A percentile compares a stretch with the other conserved stretches of the same genome.
Evolutionary conservation across 2,797 vertebrate genomes (phyloP).

Genomic region (Pseudomugil gertrudae): DNA sequence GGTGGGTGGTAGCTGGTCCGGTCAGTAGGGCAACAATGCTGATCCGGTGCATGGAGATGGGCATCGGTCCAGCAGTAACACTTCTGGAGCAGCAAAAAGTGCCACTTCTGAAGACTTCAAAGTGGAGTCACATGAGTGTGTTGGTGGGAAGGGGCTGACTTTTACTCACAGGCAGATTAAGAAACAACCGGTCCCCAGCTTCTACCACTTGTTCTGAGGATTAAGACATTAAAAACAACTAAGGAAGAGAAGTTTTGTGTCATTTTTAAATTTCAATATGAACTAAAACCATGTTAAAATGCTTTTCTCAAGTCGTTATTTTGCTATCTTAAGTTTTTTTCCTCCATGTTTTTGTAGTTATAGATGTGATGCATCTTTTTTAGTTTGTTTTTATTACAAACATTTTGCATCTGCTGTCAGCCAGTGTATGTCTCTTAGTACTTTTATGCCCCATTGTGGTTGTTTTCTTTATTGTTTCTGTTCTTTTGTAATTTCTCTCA

Average conservation of each 20-base stretch:
- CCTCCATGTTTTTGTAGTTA: not conserved
- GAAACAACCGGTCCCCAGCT: not conserved
- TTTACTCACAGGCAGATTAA: not conserved
- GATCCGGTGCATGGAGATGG: conserved; percentile 31
- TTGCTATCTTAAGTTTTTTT: not conserved
- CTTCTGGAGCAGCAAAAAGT: conserved; percentile 43
- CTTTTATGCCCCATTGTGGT: too few relatives aligned
- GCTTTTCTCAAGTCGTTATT: not conserved
- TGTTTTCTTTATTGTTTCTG: too few relatives aligned
- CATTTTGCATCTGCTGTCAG: not conserved
- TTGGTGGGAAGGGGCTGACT: not conserved
- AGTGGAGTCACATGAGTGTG: conserved; percentile 29
- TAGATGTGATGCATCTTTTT: not conserved
- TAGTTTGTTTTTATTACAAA: not conserved
- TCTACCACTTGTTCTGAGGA: not conserved
- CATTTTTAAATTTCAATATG: not conserved
- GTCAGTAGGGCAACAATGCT: conserved; percentile 66
- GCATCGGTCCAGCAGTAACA: conserved; percentile 56
- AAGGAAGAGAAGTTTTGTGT: not conserved
- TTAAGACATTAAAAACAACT: not conserved
- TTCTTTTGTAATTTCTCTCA: too few relatives aligned
- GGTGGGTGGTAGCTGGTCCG: conserved; percentile 71
- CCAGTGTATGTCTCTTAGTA: too few relatives aligned
- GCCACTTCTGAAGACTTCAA: conserved; percentile 61
- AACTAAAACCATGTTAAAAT: too few relatives aligned